Percentiles rank a stretch among this genome's conserved stretches.
Evolutionary conservation across 2,888 invertebrate species (phyloP).

Genomic region (Listrodromus nycthemerus): DNA sequence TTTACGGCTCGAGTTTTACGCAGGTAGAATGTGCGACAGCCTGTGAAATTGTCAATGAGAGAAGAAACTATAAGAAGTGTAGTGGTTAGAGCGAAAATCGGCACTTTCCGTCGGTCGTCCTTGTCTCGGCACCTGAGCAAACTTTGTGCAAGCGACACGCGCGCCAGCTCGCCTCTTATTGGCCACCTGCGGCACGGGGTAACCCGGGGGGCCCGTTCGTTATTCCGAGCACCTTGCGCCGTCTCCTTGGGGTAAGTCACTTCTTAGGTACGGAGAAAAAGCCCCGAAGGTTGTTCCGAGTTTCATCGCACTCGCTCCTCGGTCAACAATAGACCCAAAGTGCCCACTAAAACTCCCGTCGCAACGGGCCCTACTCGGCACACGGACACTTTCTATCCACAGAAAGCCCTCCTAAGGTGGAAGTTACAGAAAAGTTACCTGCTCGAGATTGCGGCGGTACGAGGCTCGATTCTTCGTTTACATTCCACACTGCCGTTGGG

Average conservation of each 20-base stretch:
- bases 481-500: slow-evolving; percentile 30
- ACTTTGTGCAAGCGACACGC: slow-evolving; percentile 7
- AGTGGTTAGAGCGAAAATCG: slow-evolving; percentile 10
- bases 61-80: background rate
- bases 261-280: slow-evolving; percentile 15
- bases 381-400: slow-evolving; percentile 9
- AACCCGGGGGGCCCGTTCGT: slow-evolving; percentile 37
- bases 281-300: slow-evolving; percentile 14
- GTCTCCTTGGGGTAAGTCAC: slow-evolving; percentile 10
- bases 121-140: slow-evolving; percentile 62
- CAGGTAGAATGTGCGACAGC: background rate
- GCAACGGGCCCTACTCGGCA: background rate
- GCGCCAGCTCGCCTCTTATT: slow-evolving; percentile 28
- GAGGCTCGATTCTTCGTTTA: slow-evolving; percentile 42
- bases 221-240: slow-evolving; percentile 44
- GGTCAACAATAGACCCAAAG: slow-evolving; percentile 21
- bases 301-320: slow-evolving; percentile 9
- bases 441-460: slow-evolving; percentile 19
- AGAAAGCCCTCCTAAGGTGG: background rate
- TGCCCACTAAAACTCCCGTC: slow-evolving; percentile 26
- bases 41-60: background rate
- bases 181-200: slow-evolving; percentile 56
- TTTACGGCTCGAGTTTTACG: background rate
- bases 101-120: slow-evolving; percentile 45
- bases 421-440: slow-evolving; percentile 22